Conservation (phyloP, 2,797 vertebrate species). For the Cuculus canorus region DNA sequence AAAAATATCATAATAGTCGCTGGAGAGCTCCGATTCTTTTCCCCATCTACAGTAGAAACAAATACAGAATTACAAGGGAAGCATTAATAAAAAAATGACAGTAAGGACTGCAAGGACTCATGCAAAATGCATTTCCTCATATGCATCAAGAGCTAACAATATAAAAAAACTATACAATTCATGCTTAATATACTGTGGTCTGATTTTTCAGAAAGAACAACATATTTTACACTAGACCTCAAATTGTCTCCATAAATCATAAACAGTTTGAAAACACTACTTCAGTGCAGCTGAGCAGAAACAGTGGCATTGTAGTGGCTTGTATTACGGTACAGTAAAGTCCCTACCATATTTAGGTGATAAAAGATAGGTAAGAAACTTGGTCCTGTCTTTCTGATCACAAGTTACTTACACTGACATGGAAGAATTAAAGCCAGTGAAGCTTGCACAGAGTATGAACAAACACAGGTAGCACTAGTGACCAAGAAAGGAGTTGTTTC, state of each 20-base stretch:
- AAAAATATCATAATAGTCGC: not conserved
- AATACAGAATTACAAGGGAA: constrained; percentile 11
- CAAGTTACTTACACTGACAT: not conserved
- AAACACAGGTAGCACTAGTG: not conserved
- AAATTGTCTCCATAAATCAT: constrained; percentile 32
- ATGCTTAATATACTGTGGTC: not conserved
- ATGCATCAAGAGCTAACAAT: not conserved
- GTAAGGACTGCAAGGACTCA: not conserved
- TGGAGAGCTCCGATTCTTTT: not conserved
- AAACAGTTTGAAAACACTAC: not conserved
- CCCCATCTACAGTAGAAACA: not conserved
- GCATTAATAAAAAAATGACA: constrained; percentile 40
- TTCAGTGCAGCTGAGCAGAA: not conserved
- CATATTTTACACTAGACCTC: not conserved
- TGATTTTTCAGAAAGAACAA: not conserved
- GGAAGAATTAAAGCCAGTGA: not conserved
- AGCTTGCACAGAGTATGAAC: not conserved
- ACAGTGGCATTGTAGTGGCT: not conserved
- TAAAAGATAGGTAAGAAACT: not conserved
- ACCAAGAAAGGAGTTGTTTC: not conserved
- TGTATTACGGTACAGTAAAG: not conserved
- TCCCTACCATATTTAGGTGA: not conserved
- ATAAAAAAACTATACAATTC: not conserved
- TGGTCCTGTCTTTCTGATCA: not conserved
- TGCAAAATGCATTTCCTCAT: constrained; percentile 2